Base-by-base conservation (phyloP, 1,140 invertebrate genomes). In the Venturia canescens region DNA sequence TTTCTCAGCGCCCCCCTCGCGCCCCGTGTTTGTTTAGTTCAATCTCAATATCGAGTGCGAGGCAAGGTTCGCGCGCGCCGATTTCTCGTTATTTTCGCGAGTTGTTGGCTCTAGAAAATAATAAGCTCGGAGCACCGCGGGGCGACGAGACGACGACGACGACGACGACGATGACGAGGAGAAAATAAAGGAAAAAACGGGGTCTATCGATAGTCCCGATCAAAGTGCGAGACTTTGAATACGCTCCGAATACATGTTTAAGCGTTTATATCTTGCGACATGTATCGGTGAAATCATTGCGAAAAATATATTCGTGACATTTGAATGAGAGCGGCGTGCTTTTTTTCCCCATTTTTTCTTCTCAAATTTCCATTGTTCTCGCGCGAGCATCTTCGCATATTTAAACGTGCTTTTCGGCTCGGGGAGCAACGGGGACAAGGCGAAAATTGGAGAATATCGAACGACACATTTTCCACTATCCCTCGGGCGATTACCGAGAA, bases 281-380 rank as follows among this genome's bases (percentile, higher is more conserved):
- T 29, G 13, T 38, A 72, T 74, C 71, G 70, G 83, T 84, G 89
- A 89, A 78, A 63, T 63, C 60, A 63, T 63, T 27, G 26, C 26
- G 26, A 63, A 63, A 27, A 63, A 63, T 63, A 27, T 26, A 63
- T 63, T 26, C 26, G 53, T n/a, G 60, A 15, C 60, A 63, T 63
- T 63, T 21, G 50, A 53, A 53, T 21, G 50, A 7, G 50, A 53
- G 50, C 6, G 38, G n/a, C n/a, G 13, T 11, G 34, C 9, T 34
- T 34, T 34, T 34, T 34, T 34, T 34, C 34, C 34, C 9, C 34
- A 34, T 44, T 53, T 53, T 21, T 53, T 53, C n/a, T n/a, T 21
- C 16, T 53, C 50, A 53, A 53, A 53, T 53, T 53, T 53, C n/a
- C 6, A 21, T 21, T 53, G n/a, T 21, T n/a, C 50, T 53, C 50